Percentiles rank a stretch among this genome's conserved stretches.
Conservation (phyloP, 2,113 vertebrate genomes). For the Rousettus leschenaultii region DNA sequence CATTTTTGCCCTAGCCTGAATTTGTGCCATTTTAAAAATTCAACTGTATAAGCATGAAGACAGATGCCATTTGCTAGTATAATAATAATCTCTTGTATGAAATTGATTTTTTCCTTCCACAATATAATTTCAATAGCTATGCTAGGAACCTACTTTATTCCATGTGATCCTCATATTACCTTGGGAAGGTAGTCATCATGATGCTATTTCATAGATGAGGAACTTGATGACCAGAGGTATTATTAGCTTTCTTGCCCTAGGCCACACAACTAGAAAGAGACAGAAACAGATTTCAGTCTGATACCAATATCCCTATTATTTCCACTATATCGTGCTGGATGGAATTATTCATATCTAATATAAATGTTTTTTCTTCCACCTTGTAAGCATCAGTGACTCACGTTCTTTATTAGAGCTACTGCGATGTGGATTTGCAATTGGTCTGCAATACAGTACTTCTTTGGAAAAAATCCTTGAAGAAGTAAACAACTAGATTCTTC, state of each 20-base stretch:
- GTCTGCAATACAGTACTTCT: background rate
- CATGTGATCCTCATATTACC: background rate
- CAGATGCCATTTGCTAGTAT: background rate
- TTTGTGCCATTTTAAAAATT: conserved; percentile 1
- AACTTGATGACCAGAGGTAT: background rate
- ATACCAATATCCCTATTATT: background rate
- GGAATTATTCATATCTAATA: background rate
- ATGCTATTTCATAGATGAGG: background rate
- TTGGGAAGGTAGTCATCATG: background rate
- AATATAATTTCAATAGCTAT: background rate
- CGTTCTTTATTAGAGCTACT: background rate
- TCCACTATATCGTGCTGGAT: background rate
- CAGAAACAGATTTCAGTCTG: background rate
- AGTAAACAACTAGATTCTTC: background rate
- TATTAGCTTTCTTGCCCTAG: background rate
- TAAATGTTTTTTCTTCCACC: background rate
- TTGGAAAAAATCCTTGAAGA: background rate
- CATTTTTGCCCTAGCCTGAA: background rate
- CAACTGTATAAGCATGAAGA: background rate
- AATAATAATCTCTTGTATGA: background rate
- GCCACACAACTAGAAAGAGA: background rate
- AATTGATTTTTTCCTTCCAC: background rate
- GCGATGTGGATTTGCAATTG: background rate
- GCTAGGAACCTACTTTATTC: background rate
- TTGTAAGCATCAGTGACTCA: background rate